Evolutionary conservation across 2,888 invertebrate genomes (phyloP).

Genomic region (Lepidochrysops patricia): DNA sequence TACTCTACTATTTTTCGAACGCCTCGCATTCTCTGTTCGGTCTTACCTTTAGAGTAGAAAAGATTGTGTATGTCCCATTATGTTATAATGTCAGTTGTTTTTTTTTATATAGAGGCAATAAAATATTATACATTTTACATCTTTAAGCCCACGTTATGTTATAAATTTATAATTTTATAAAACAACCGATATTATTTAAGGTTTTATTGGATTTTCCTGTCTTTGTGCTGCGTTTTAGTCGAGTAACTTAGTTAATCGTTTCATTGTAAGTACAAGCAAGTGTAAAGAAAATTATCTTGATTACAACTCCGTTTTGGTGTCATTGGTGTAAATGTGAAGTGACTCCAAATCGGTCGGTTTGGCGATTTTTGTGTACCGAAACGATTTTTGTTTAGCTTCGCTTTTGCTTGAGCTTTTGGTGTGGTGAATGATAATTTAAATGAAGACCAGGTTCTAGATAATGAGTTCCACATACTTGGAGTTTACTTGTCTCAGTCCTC

Average conservation of each 20-base stretch:
- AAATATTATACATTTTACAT: no score
- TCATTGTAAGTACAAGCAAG: slow-evolving; percentile 71
- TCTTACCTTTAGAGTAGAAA: slow-evolving; percentile 38
- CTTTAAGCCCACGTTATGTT: no score
- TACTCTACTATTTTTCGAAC: slow-evolving; percentile 26
- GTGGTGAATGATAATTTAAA: slow-evolving; percentile 45
- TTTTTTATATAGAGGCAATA: slow-evolving; percentile 12
- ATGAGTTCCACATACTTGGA: no score
- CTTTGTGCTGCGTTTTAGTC: slow-evolving; percentile 56
- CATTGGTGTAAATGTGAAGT: slow-evolving; percentile 17
- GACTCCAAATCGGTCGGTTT: slow-evolving; percentile 26
- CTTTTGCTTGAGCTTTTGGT: slow-evolving; percentile 67
- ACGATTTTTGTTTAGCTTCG: slow-evolving; percentile 44
- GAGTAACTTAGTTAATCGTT: slow-evolving; percentile 37
- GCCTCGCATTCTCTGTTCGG: slow-evolving; percentile 17
- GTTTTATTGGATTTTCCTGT: slow-evolving; percentile 44
- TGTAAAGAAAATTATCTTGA: slow-evolving; percentile 52
- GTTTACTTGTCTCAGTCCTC: background rate
- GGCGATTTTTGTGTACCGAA: slow-evolving; percentile 17
- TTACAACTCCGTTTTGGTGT: slow-evolving; percentile 51
- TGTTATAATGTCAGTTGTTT: slow-evolving; percentile 44
- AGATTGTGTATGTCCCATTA: slow-evolving; percentile 54
- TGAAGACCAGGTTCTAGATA: no score
- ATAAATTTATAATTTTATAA: background rate
- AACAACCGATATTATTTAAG: slow-evolving; percentile 22